Evolutionary conservation across 2,888 invertebrate species (phyloP), one percentile per base, ranked within the genome.

Genomic region (Criorhina ranunculi): DNA sequence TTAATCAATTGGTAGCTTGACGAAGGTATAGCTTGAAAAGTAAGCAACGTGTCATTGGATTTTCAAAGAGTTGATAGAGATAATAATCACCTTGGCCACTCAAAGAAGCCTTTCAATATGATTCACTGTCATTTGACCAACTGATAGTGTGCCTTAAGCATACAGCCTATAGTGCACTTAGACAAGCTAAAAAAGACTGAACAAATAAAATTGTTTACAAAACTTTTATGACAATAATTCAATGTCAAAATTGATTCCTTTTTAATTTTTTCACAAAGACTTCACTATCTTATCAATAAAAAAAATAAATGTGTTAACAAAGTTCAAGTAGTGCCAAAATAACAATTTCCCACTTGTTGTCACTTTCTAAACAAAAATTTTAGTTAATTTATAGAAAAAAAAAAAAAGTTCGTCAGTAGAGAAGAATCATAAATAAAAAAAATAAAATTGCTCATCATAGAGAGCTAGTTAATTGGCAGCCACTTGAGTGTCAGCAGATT

Each of bases 171-270:
- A 9, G 0, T 9, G 3, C 11, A 24, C 24, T 1, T 35, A 35
- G 35, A 8, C 9, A 9, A 9, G 9, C 2, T 37, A n/a, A 1
- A 17, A 17, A 44, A 3, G 6, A 1, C 0, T 7, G 9, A 51
- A 29, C 0, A 51, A 51, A 51, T 12, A 0, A 24, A n/a, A 33
- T 2, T 44, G 44, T 19, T 44, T 17, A 44, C 17, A 44, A 46
- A 46, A 46, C 19, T 4, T 51, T 51, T 19, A 11, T 15, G 8
- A 19, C 55, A 33, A 17, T 35, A 17, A 31, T n/a, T 57, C 55
- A 57, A 57, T 57, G 55, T 33, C 55, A 57, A 57, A 57, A 35
- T 35, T 17, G 35, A 35, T 57, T 57, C n/a, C 55, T 6, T 57
- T 35, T 57, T 35, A 57, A 57, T 57, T 57, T 57, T n/a, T 57